A percentile compares a stretch with the other conserved stretches of the same genome.
Conservation (phyloP, 2,797 vertebrate species). For the Melanotaenia parkinsoni region DNA sequence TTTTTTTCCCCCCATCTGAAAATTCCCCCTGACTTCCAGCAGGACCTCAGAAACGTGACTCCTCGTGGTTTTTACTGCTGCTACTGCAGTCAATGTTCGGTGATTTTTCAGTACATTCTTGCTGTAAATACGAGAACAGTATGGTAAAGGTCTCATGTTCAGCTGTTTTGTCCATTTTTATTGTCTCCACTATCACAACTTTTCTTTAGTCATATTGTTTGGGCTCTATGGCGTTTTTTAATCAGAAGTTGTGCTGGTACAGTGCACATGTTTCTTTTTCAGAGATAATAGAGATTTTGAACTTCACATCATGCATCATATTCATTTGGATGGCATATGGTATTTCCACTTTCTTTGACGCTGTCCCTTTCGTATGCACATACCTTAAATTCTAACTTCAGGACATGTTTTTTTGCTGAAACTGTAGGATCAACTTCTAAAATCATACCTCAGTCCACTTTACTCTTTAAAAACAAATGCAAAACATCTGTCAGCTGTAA, state of each 20-base stretch:
- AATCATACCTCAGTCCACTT: too few species aligned
- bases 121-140: neutral
- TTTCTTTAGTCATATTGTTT: neutral
- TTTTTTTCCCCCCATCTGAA: neutral
- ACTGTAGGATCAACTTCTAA: too few species aligned
- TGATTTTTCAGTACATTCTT: neutral
- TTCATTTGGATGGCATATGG: too few species aligned
- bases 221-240: neutral
- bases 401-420: too few species aligned
- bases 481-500: too few species aligned
- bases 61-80: neutral
- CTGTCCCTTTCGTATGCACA: too few species aligned
- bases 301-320: too few species aligned
- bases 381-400: too few species aligned
- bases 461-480: too few species aligned
- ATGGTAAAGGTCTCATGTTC: neutral
- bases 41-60: neutral
- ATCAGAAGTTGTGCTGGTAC: neutral
- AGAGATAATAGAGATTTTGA: too few species aligned
- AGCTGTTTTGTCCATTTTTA: neutral
- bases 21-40: neutral
- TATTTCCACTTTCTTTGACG: too few species aligned
- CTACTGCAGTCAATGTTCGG: neutral
- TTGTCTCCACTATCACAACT: neutral
- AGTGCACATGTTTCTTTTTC: neutral